Conservation (phyloP, 2,888 invertebrate species). For the Chorisops tibialis region DNA sequence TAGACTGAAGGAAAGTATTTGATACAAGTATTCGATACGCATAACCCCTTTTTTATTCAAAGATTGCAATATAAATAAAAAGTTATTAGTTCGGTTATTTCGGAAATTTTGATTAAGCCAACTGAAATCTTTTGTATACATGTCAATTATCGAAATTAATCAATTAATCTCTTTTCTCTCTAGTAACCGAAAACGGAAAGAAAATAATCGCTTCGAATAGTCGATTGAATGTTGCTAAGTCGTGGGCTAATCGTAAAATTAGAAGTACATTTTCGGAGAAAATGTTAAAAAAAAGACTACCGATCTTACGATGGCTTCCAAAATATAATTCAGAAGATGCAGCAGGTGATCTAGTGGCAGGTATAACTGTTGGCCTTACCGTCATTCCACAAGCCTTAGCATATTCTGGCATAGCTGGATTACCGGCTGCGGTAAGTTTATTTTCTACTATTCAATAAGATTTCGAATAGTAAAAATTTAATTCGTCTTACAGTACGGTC, state of each 20-base stretch:
- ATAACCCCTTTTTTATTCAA: no score
- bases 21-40: no score
- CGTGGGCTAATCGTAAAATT: conserved; percentile 53
- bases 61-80: no score
- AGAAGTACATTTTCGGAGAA: conserved; percentile 61
- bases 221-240: conserved; percentile 43
- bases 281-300: conserved; percentile 69
- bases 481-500: conserved; percentile 66
- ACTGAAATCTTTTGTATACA: conserved; percentile 34
- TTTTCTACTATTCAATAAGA: no score
- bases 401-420: conserved; percentile 74
- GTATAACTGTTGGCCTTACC: conserved; percentile 87
- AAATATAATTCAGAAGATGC: conserved; percentile 68
- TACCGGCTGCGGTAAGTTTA: conserved; percentile 63
- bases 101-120: conserved; percentile 26
- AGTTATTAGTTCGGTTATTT: no score
- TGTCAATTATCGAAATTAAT: no score
- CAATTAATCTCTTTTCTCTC: conserved; percentile 32
- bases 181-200: conserved; percentile 56
- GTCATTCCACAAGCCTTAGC: conserved; percentile 89
- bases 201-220: conserved; percentile 47
- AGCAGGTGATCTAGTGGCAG: conserved; percentile 84
- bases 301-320: conserved; percentile 75
- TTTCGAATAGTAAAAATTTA: background rate
- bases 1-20: no score